phyloP scores from a whole-genome alignment of 64 coral and sea anemone genomes.

The Actinia equina region DNA sequence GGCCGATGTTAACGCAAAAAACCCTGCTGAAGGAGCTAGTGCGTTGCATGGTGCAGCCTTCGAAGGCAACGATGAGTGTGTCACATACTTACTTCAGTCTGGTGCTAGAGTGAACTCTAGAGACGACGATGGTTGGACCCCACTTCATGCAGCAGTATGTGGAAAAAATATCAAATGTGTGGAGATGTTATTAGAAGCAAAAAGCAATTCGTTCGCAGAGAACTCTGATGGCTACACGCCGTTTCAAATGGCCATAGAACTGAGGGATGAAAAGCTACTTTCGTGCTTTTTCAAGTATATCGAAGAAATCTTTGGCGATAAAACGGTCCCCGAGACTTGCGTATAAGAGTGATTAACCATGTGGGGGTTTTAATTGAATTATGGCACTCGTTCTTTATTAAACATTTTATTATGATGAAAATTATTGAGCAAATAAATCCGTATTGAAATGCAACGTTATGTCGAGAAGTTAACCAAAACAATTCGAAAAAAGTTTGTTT shows the following conservation, averaged over 20 bases:
- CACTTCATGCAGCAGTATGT: constrained; percentile 73
- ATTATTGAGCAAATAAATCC: neutral
- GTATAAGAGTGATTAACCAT: neutral
- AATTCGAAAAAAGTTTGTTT: neutral
- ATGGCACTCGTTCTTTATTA: neutral
- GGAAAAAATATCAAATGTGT: constrained; percentile 61
- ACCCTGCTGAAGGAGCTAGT: constrained; percentile 79
- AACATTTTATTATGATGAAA: neutral
- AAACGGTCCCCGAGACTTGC: neutral
- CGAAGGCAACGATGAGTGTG: constrained; percentile 71
- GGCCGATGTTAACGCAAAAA: constrained; percentile 76
- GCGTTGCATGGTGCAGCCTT: constrained; percentile 70
- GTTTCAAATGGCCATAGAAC: constrained; percentile 90
- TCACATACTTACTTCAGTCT: constrained; percentile 56
- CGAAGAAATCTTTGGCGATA: neutral
- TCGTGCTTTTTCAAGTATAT: constrained; percentile 38
- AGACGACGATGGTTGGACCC: constrained; percentile 83
- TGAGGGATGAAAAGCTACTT: constrained; percentile 65
- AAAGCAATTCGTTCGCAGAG: constrained; percentile 51
- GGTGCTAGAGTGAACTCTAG: constrained; percentile 52
- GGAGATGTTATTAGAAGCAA: constrained; percentile 32
- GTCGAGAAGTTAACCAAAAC: neutral
- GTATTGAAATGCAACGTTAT: neutral
- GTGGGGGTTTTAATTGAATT: neutral
- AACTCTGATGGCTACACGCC: constrained; percentile 65